Percentiles rank a stretch among this genome's conserved stretches.
phyloP scores from a whole-genome alignment of 2,113 vertebrate genomes.

The Ursus arctos region DNA sequence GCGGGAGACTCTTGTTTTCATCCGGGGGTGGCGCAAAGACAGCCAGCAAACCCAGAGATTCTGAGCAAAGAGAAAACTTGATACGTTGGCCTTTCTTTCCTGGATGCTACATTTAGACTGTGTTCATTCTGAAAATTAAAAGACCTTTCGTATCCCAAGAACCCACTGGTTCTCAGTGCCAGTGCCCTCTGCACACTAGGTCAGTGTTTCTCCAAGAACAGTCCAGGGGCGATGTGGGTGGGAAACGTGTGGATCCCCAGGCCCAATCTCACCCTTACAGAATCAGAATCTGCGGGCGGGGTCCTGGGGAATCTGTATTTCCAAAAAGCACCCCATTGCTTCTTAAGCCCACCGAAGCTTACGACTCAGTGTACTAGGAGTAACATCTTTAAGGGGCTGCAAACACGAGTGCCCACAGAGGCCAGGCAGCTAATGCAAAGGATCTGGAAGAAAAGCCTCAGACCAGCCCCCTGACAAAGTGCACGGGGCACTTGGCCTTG shows the following conservation, averaged over 20 bases:
- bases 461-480: neutral
- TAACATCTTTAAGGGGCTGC: neutral
- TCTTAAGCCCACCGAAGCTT: neutral
- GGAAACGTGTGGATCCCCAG: neutral
- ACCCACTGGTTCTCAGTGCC: neutral
- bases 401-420: neutral
- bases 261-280: neutral
- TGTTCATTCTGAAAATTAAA: constrained; percentile 56
- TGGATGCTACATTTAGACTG: neutral
- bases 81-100: constrained; percentile 25
- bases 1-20: neutral
- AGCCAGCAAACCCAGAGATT: neutral
- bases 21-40: neutral
- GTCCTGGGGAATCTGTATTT: neutral
- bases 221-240: neutral
- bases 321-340: neutral
- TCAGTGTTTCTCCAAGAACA: neutral
- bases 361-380: neutral
- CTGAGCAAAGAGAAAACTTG: neutral
- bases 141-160: neutral
- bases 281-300: neutral
- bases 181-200: neutral
- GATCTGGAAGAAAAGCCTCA: neutral
- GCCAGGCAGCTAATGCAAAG: too few relatives aligned
- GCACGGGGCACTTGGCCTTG: neutral